Conservation (phyloP, 2,113 vertebrate species). For the Actenoides lindsayi region DNA sequence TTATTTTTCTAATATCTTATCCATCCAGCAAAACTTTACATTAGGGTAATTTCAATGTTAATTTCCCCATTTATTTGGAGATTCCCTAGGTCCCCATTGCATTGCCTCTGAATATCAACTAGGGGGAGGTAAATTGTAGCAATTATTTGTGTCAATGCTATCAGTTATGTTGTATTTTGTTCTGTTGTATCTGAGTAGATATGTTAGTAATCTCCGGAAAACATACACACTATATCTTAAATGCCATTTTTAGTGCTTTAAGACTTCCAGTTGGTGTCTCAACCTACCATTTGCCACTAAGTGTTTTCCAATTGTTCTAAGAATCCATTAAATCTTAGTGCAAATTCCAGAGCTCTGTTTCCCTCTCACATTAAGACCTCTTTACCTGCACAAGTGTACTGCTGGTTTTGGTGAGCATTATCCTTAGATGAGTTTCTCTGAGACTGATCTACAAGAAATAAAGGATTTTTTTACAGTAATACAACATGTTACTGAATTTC, state of each 20-base stretch:
- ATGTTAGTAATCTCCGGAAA: neutral
- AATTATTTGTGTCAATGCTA: neutral
- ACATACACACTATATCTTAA: neutral
- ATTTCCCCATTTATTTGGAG: neutral
- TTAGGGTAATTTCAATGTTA: neutral
- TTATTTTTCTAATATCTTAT: neutral
- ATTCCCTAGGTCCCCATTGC: neutral
- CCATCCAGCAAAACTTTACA: neutral
- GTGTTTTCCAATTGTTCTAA: neutral
- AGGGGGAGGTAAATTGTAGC: accelerated
- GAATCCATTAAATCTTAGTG: neutral
- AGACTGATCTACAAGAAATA: neutral
- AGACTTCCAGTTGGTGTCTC: neutral
- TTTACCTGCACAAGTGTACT: neutral
- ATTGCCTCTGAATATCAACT: neutral
- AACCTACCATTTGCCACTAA: neutral
- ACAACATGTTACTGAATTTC: neutral
- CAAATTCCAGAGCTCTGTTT: neutral
- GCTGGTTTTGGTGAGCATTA: neutral
- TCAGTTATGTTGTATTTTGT: neutral
- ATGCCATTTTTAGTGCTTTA: neutral
- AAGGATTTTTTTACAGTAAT: neutral
- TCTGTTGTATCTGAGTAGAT: neutral
- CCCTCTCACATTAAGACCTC: neutral
- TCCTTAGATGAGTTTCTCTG: neutral